Evolutionary conservation across 2,888 invertebrate genomes (phyloP), one percentile per base, ranked within the genome.

Genomic region (Himalopsyche kuldschensis): DNA sequence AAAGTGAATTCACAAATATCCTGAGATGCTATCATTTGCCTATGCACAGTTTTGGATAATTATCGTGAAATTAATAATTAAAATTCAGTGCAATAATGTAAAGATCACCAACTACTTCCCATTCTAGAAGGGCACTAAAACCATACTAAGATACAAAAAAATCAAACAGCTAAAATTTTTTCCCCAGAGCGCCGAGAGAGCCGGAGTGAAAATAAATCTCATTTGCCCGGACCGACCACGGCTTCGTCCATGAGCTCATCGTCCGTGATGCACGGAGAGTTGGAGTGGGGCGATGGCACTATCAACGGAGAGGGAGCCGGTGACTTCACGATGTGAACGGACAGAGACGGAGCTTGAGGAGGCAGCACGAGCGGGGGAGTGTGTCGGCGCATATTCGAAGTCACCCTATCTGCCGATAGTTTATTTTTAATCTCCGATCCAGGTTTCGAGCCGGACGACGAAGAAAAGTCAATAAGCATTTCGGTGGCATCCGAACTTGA

Each of bases 201-300:
- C 78, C 82, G 55, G 82, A 79, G 47, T 75, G 47, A 76, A 76
- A 78, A 47, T 77, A 80, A 84, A 81, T 80, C 82, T 93, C 92
- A 95, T 92, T 95, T 95, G 69, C 95, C 95, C 88, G 95, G 93
- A 10, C 96, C 96, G 80, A 96, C 95, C 78, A 97, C 90, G 6
- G 96, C 96, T 89, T 96, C 97, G 89, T 97, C 97, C 96, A 97
- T 97, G 27, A 97, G 93, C 88, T 97, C 97, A 89, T 97, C 97
- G 88, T 97, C 97, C 76, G 97, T 96, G 87, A 96, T 95, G 87
- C 95, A 95, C 24, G 96, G 96, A 6, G 96, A 95, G 87, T 95
- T 94, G 32, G 95, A 92, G 88, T 92, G 92, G n/a, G 93, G 92
- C 6, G 95, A 95, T 5, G 94, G 94, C 78, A 94, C 93, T 69